Conservation (phyloP, 2,888 invertebrate genomes). For the Leptodirus hochenwartii region DNA sequence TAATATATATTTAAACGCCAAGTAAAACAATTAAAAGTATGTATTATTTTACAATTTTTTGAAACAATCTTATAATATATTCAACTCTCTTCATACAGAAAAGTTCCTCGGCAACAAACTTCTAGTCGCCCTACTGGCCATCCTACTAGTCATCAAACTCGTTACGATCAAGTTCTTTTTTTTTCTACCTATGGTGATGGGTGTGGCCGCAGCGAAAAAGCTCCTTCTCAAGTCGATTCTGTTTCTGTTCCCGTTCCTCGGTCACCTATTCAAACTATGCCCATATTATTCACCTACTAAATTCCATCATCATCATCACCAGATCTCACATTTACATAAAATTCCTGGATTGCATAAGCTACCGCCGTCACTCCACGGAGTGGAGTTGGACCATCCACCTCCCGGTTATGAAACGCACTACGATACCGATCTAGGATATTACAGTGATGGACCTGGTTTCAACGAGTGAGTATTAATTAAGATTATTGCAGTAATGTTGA, state of each 20-base stretch:
- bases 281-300: constrained; percentile 67
- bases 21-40: too few relatives aligned
- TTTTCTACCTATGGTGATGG: constrained; percentile 58
- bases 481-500: too few relatives aligned
- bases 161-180: constrained; percentile 66
- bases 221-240: constrained; percentile 60
- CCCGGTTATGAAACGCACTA: constrained; percentile 11
- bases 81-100: constrained; percentile 36
- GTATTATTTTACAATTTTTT: neutral
- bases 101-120: constrained; percentile 61
- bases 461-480: constrained; percentile 10
- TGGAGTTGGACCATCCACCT: constrained; percentile 14
- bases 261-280: constrained; percentile 70
- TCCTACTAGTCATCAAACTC: constrained; percentile 59
- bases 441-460: constrained; percentile 14
- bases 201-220: constrained; percentile 69
- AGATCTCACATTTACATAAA: constrained; percentile 61
- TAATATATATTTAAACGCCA: too few relatives aligned
- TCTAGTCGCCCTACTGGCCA: constrained; percentile 49
- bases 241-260: constrained; percentile 65
- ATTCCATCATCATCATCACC: constrained; percentile 66
- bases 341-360: constrained; percentile 22
- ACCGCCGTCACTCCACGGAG: constrained; percentile 9
- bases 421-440: constrained; percentile 14
- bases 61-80: neutral